Percentiles rank a stretch among this genome's conserved stretches.
phyloP scores from a whole-genome alignment of 2,113 vertebrate genomes.

The Jacana jacana region DNA sequence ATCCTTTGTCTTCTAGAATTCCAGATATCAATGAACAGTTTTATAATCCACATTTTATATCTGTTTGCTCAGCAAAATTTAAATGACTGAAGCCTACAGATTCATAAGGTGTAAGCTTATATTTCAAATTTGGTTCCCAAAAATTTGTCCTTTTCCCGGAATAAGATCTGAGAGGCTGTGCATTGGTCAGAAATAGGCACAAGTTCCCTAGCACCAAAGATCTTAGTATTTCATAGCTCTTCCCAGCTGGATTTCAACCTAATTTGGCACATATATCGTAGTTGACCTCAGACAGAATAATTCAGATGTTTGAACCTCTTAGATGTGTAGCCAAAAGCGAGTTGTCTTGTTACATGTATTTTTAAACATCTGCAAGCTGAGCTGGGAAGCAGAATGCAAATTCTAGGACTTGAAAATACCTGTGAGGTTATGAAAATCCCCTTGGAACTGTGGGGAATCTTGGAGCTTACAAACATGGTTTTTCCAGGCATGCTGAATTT shows the following conservation, averaged over 20 bases:
- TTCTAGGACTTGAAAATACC: conserved; percentile 20
- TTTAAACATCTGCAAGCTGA: conserved; percentile 64
- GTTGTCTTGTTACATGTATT: conserved; percentile 63
- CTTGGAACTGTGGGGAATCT: neutral
- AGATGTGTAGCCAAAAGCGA: conserved; percentile 63
- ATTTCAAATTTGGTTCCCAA: neutral
- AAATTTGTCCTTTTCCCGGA: conserved; percentile 5
- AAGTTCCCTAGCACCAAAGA: conserved; percentile 2
- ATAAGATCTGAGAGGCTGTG: neutral
- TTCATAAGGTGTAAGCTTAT: neutral
- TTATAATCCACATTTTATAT: neutral
- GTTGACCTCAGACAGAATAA: conserved; percentile 69
- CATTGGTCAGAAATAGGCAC: neutral
- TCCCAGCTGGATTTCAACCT: conserved; percentile 34
- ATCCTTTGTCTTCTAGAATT: neutral
- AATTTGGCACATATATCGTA: conserved; percentile 45
- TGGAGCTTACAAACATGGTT: neutral
- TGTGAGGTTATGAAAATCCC: conserved; percentile 17
- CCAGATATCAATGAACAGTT: neutral
- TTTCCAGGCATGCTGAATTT: neutral
- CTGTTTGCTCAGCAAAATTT: neutral
- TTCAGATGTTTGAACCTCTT: conserved; percentile 59
- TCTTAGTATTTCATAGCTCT: conserved; percentile 32
- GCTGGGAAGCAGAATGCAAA: conserved; percentile 32
- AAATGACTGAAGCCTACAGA: neutral